Percentiles rank a stretch among this genome's conserved stretches.
phyloP scores from a whole-genome alignment of 2,888 invertebrate species.

The Calameuta idolon region DNA sequence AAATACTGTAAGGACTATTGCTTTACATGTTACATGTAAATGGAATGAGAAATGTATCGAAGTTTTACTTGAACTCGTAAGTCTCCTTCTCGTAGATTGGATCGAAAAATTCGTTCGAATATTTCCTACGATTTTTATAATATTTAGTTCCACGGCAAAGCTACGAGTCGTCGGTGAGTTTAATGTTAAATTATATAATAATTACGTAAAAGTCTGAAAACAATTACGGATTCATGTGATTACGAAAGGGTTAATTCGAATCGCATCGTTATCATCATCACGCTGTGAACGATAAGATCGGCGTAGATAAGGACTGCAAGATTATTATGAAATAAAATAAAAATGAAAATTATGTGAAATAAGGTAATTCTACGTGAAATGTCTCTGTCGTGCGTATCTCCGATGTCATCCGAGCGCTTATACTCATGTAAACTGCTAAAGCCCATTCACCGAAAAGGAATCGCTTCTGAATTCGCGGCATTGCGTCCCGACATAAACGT shows the following conservation, averaged over 20 bases:
- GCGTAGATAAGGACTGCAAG: background rate
- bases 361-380: background rate
- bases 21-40: background rate
- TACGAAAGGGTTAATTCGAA: background rate
- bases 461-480: background rate
- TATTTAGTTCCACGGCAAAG: background rate
- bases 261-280: background rate
- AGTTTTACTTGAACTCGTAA: background rate
- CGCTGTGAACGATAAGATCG: too few species aligned
- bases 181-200: background rate
- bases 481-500: constrained; percentile 19
- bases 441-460: background rate
- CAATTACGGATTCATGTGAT: background rate
- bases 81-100: background rate
- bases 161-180: background rate
- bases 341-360: background rate
- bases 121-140: background rate
- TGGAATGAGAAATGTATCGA: background rate
- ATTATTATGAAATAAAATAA: background rate
- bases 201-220: background rate
- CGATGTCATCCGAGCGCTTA: background rate
- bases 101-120: background rate
- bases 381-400: background rate
- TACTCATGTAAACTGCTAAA: background rate
- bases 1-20: background rate